Conservation (phyloP, 1,140 invertebrate species). For the Hycleus cichorii region DNA sequence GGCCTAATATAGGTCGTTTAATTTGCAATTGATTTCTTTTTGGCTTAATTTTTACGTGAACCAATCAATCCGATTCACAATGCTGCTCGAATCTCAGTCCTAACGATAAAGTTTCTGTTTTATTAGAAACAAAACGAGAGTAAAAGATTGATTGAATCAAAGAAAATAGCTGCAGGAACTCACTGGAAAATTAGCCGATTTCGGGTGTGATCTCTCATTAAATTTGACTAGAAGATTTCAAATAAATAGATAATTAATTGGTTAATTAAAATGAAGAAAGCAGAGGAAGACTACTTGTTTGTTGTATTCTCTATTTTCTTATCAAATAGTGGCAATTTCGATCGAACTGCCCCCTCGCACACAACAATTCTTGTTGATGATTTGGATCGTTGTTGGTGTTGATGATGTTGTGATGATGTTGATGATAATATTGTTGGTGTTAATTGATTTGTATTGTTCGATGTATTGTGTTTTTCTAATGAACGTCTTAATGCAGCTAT, state of each 20-base stretch:
- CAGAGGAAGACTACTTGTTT: not conserved
- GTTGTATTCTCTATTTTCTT: slow-evolving; percentile 46
- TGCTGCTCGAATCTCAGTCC: no score
- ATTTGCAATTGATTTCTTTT: not conserved
- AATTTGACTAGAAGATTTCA: slow-evolving; percentile 23
- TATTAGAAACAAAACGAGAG: no score
- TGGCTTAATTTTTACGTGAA: not conserved
- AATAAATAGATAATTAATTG: slow-evolving; percentile 3
- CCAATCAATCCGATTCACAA: no score
- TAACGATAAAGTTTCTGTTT: no score
- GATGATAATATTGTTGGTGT: no score
- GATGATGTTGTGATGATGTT: not conserved
- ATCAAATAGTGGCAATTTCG: slow-evolving; percentile 78
- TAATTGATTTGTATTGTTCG: slow-evolving; percentile 29
- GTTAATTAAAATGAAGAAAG: not conserved
- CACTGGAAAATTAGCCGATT: no score
- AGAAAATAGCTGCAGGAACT: no score
- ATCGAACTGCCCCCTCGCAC: slow-evolving; percentile 75
- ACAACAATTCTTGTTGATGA: slow-evolving; percentile 51
- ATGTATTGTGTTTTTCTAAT: slow-evolving; percentile 31
- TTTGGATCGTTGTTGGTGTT: slow-evolving; percentile 33
- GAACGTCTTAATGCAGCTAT: slow-evolving; percentile 32
- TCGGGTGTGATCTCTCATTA: not conserved
- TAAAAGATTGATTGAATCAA: no score
- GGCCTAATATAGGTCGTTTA: slow-evolving; percentile 8